phyloP scores from a whole-genome alignment of 2,888 invertebrate genomes.

The Ypsolopha sequella region DNA sequence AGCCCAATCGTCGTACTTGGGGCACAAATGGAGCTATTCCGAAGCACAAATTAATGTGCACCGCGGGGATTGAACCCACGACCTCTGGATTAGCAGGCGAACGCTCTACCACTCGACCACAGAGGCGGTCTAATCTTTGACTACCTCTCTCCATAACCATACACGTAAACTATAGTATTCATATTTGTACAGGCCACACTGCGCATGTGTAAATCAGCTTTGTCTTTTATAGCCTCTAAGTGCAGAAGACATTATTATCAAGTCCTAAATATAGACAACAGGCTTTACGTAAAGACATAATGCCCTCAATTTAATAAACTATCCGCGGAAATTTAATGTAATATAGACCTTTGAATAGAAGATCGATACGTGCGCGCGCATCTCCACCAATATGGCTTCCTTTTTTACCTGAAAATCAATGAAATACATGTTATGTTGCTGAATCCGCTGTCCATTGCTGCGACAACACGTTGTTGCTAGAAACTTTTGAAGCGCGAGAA shows the following conservation, averaged over 20 bases:
- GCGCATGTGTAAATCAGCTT: not conserved
- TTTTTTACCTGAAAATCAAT: constrained; percentile 2
- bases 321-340: constrained; percentile 37
- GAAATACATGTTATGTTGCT: too few relatives aligned
- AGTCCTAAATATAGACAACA: not conserved
- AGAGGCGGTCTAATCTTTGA: too few relatives aligned
- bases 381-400: constrained; percentile 34
- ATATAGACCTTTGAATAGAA: constrained; percentile 28
- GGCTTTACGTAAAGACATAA: constrained; percentile 20
- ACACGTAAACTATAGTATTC: not conserved
- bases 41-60: too few relatives aligned
- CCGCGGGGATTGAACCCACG: too few relatives aligned
- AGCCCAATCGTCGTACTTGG: too few relatives aligned
- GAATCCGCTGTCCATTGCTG: too few relatives aligned
- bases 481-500: too few relatives aligned
- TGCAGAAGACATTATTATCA: not conserved
- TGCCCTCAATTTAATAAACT: constrained; percentile 45
- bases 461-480: too few relatives aligned
- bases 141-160: too few relatives aligned
- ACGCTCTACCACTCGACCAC: too few relatives aligned
- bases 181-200: not conserved
- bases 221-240: not conserved
- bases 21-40: too few relatives aligned
- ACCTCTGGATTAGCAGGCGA: too few relatives aligned
- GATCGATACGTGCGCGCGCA: constrained; percentile 65